These are phyloP conservation scores for Darevskia nairensis DNA, from an alignment of 2,797 vertebrate genomes.

Conservation along the genomic window DNA sequence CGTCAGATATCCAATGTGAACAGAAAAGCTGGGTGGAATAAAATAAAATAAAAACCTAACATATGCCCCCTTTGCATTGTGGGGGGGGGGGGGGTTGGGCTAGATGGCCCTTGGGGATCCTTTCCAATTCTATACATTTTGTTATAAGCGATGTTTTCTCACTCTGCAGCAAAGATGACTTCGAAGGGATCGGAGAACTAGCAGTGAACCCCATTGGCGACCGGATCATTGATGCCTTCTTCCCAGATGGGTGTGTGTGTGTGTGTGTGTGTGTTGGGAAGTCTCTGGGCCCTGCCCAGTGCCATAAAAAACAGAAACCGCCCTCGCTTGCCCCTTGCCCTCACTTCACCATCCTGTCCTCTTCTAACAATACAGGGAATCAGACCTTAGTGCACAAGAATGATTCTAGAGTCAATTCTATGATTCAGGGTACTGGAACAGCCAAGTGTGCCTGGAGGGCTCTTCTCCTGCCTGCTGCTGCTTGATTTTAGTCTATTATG, in stretches of 20 bases:
- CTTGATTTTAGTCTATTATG: background rate
- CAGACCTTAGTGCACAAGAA: background rate
- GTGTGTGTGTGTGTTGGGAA: background rate
- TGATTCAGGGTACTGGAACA: too few relatives aligned
- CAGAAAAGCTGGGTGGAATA: background rate
- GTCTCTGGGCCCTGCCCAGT: background rate
- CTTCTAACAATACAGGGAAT: background rate
- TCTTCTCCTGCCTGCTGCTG: background rate
- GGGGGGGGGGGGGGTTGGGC: too few relatives aligned
- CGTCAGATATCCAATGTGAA: background rate
- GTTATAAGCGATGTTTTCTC: background rate
- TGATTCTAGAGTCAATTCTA: too few relatives aligned
- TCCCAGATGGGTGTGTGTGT: conserved; percentile 76
- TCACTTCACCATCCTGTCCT: too few relatives aligned
- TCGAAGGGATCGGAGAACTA: conserved; percentile 76
- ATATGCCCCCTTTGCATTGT: background rate
- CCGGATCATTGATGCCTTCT: conserved; percentile 83
- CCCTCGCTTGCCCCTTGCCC: background rate
- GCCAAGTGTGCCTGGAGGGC: background rate
- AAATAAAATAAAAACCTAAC: background rate
- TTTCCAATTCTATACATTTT: background rate
- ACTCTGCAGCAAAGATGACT: conserved; percentile 76
- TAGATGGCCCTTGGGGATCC: too few relatives aligned
- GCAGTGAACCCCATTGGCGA: conserved; percentile 83
- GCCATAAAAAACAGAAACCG: background rate